Evolutionary conservation across 2,888 invertebrate species (phyloP).

Genomic region (Lissonota sp.): DNA sequence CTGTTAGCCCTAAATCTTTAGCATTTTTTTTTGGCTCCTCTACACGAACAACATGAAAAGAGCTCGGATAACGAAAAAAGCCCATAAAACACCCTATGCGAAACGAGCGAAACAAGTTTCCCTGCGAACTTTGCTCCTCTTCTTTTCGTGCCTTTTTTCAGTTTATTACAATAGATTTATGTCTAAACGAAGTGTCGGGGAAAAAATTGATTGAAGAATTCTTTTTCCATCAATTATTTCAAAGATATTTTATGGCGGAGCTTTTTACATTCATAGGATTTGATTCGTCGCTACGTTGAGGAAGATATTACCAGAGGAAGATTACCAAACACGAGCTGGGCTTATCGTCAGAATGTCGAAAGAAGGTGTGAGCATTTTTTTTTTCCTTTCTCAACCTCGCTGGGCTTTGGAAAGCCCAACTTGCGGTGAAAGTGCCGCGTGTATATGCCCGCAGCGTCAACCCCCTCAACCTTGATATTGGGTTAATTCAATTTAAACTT

Average conservation of each 20-base stretch:
- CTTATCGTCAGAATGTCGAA: background rate
- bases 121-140: conserved; percentile 19
- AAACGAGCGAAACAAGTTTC: conserved; percentile 32
- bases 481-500: conserved; percentile 79
- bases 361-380: background rate
- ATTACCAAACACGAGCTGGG: background rate
- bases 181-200: background rate
- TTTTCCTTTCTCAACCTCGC: background rate
- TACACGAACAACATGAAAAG: conserved; percentile 41
- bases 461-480: conserved; percentile 66
- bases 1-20: conserved; percentile 63
- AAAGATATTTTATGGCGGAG: too few species aligned
- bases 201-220: too few species aligned
- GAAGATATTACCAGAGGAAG: background rate
- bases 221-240: too few species aligned
- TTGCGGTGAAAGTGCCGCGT: background rate
- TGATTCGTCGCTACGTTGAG: too few species aligned
- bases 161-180: too few species aligned
- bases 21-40: conserved; percentile 35
- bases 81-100: conserved; percentile 54
- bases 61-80: conserved; percentile 44
- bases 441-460: background rate
- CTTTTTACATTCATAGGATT: too few species aligned
- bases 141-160: background rate
- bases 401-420: background rate